A percentile compares a stretch with the other conserved stretches of the same genome.
phyloP scores from a whole-genome alignment of 2,113 vertebrate genomes.

The Sylvia atricapilla region DNA sequence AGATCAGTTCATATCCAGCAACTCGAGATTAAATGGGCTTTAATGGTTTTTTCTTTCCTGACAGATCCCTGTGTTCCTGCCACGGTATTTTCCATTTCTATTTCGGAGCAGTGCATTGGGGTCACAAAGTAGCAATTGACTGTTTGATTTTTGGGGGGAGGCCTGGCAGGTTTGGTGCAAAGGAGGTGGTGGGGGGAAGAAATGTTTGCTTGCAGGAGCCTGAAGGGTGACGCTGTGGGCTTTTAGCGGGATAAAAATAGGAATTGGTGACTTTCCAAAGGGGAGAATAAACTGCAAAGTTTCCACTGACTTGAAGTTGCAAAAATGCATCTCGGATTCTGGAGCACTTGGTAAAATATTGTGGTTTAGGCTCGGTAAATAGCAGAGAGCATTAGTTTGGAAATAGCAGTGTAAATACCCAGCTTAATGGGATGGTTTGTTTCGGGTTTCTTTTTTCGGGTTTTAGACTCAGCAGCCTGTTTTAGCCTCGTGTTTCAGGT shows the following conservation, averaged over 20 bases:
- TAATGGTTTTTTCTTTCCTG: constrained; percentile 15
- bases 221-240: not conserved
- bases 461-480: not conserved
- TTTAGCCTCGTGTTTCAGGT: not conserved
- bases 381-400: constrained; percentile 47
- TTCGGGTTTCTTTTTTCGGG: constrained; percentile 35
- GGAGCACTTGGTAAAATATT: constrained; percentile 53
- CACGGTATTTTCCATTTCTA: not conserved
- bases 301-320: constrained; percentile 60
- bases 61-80: not conserved
- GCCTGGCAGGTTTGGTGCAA: not conserved
- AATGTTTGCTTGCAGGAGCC: constrained; percentile 41
- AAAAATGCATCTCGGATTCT: constrained; percentile 57
- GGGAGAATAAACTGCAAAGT: constrained; percentile 60
- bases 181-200: not conserved
- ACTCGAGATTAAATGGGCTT: not conserved
- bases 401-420: constrained; percentile 43
- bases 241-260: constrained; percentile 36
- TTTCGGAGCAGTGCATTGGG: not conserved
- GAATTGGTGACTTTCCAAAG: constrained; percentile 38
- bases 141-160: not conserved
- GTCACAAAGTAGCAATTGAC: not conserved
- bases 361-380: constrained; percentile 44
- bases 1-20: constrained; percentile 22
- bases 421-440: constrained; percentile 6